Conservation (phyloP, 2,113 vertebrate species). For the Triplophysa rosa region DNA sequence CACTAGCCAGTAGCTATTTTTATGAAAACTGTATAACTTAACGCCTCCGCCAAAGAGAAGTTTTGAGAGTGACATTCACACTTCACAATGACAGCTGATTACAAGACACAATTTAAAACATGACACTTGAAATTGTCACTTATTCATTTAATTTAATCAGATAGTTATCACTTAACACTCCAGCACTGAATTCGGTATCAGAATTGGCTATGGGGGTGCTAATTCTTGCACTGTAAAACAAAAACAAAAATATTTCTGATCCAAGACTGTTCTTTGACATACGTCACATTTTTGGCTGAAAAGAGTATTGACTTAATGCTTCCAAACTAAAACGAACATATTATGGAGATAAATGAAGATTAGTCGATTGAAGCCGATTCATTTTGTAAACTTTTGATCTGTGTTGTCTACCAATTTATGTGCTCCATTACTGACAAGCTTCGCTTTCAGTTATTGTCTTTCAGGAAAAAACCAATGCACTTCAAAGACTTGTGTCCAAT, state of each 20-base stretch:
- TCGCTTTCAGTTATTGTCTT: too few species aligned
- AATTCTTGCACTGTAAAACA: conserved; percentile 7
- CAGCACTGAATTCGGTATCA: neutral
- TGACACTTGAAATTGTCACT: neutral
- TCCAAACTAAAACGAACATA: neutral
- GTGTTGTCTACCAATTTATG: too few species aligned
- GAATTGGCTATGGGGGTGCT: conserved; percentile 50
- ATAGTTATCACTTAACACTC: conserved; percentile 68
- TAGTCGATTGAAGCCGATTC: too few species aligned
- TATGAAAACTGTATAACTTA: conserved; percentile 66
- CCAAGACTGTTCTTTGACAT: neutral
- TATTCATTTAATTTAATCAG: conserved; percentile 86
- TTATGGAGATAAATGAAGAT: neutral
- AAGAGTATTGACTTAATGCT: too few species aligned
- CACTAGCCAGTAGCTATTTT: neutral
- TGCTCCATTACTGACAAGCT: too few species aligned
- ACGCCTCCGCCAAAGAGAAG: conserved; percentile 51
- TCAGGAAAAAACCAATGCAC: too few species aligned
- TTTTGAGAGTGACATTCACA: conserved; percentile 70
- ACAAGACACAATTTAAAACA: conserved; percentile 57
- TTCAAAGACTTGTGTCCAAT: too few species aligned
- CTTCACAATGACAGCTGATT: conserved; percentile 64
- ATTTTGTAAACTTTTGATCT: too few species aligned
- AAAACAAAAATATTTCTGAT: neutral
- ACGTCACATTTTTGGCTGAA: neutral